Evolutionary conservation across 2,113 vertebrate species (phyloP), one percentile per base, ranked within the genome.

Genomic region (Emydura subglobosa): DNA sequence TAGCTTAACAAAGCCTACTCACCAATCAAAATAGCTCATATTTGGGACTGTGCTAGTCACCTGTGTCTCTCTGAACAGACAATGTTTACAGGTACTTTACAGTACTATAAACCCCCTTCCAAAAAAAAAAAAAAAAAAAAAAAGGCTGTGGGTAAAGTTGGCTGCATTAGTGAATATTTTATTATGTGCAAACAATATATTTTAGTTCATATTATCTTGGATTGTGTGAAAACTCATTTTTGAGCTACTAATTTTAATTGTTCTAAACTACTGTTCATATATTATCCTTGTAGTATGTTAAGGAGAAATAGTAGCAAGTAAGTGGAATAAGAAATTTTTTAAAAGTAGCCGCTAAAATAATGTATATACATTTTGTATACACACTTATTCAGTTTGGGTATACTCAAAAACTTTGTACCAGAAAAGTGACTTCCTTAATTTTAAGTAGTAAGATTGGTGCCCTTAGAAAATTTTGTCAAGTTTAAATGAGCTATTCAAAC

Each of bases 121-220:
- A 82, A 85, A 39, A 39, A 39, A 39, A 39, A 39, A 39, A 39
- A 39, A 39, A 39, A 39, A 39, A 39, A 39, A 39, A 39, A 39
- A 13, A 92, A 83, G 76, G 13, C 21, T 86, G 12, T 34, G 14
- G 50, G 96, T 16, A 74, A 91, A 85, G 86, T 86, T 82, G 86
- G 44, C 27, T 74, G 92, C 82, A 72, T 79, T n/a, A 91, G 44
- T 61, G 57, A 96, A 5, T 79, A 88, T 85, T 90, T 92, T 44
- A 92, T 24, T 84, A 54, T 25, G 13, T 78, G 39, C 72, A 96
- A 90, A 90, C 92, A 96, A 89, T 89, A 34, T 61, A 84, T 13
- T 76, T 49, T 2, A 59, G 31, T 27, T 34, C 1, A 29, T 55
- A 88, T 53, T 92, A 86, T 85, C 44, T 42, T 31, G 79, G 65